Percentiles rank a stretch among this genome's conserved stretches.
phyloP scores from a whole-genome alignment of 2,797 vertebrate genomes.

The Choloepus didactylus region DNA sequence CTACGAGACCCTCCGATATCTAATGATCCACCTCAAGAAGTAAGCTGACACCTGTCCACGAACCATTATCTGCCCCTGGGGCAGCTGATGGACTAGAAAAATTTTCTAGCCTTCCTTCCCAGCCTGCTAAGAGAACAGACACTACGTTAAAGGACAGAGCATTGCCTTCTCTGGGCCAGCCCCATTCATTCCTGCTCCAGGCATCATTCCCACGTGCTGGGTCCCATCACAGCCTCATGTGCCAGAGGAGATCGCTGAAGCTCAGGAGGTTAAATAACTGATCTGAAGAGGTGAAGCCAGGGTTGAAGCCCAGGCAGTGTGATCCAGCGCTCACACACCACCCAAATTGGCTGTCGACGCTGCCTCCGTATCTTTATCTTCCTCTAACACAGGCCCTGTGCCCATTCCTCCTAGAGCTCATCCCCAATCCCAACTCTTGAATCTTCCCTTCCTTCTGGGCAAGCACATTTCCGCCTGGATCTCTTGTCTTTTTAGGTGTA shows the following conservation, averaged over 20 bases:
- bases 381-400: too few species aligned
- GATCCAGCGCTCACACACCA: not conserved
- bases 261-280: not conserved
- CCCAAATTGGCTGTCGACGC: not conserved
- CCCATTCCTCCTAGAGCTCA: not conserved
- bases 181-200: accelerated
- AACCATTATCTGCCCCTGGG: not conserved
- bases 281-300: not conserved
- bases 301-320: not conserved
- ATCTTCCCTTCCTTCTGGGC: not conserved
- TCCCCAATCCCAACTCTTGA: not conserved
- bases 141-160: too few species aligned
- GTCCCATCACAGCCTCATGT: accelerated
- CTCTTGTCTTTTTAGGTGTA: not conserved
- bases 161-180: not conserved
- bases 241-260: not conserved
- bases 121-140: too few species aligned
- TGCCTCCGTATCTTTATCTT: accelerated
- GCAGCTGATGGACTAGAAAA: not conserved
- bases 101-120: not conserved
- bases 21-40: constrained; percentile 93
- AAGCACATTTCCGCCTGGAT: not conserved
- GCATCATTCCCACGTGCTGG: not conserved
- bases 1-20: constrained; percentile 95
- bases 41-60: constrained; percentile 75